A percentile compares a stretch with the other conserved stretches of the same genome.
Conservation (phyloP, 2,797 vertebrate species). For the Syngnathus acus region DNA sequence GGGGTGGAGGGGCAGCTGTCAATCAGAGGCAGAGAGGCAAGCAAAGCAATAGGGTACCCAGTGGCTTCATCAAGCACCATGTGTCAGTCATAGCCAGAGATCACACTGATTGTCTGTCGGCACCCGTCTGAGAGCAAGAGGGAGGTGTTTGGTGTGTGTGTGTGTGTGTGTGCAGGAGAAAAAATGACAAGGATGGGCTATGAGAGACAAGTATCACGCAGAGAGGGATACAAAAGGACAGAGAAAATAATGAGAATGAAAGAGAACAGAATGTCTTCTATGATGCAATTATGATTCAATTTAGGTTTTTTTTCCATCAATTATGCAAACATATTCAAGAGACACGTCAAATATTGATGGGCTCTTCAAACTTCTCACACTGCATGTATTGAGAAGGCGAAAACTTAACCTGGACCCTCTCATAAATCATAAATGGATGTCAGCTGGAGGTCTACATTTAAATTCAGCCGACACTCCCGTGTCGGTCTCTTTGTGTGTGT, state of each 20-base stretch:
- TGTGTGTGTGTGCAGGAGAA: constrained; percentile 18
- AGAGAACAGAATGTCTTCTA: constrained; percentile 21
- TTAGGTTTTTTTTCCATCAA: constrained; percentile 53
- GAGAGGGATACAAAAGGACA: constrained; percentile 40
- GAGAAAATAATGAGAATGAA: constrained; percentile 37
- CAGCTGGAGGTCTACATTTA: constrained; percentile 60
- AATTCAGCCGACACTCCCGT: constrained; percentile 39
- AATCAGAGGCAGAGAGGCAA: constrained; percentile 41
- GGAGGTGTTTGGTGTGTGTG: neutral
- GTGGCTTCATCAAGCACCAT: constrained; percentile 53
- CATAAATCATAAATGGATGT: constrained; percentile 67
- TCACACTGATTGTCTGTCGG: constrained; percentile 59
- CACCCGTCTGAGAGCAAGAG: constrained; percentile 18
- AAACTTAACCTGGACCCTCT: constrained; percentile 48
- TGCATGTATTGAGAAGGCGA: constrained; percentile 55
- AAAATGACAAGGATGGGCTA: constrained; percentile 9
- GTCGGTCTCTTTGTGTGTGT: constrained; percentile 6
- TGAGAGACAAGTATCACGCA: constrained; percentile 33
- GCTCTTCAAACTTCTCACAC: constrained; percentile 57
- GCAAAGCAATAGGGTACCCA: constrained; percentile 47
- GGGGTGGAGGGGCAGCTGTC: constrained; percentile 50
- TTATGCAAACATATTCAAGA: constrained; percentile 67
- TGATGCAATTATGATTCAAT: constrained; percentile 69
- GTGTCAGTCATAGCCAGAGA: constrained; percentile 58
- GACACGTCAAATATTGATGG: constrained; percentile 66